Base-by-base conservation (phyloP, 2,113 vertebrate species). In the Lepisosteus oculatus region DNA sequence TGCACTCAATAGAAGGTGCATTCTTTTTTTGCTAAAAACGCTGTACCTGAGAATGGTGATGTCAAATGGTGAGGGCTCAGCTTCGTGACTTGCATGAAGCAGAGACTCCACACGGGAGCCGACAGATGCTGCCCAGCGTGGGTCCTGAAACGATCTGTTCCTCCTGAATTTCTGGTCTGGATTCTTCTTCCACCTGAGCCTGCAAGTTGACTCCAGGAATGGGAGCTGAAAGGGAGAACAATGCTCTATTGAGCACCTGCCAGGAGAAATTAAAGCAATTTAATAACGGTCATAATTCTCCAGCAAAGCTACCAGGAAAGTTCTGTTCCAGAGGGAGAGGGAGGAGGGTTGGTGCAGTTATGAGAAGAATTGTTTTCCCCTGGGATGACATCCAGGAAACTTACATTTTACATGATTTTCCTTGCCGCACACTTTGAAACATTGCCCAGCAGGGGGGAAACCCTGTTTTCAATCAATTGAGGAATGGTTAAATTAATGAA, bases 261-360 rank as follows among this genome's bases (percentile, higher is more conserved):
- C 77, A 78, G 51, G 45, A 14, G 51, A 73, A 72, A 73, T 78
- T 78, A 76, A 55, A 77, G 42, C 68, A 55, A 73, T 67, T 74
- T 71, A 70, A 78, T 68, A 70, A 61, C 72, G 62, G 62, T 70
- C 69, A 75, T 67, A 72, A 67, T 78, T 75, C 70, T 70, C 67
- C 41, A 15, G 41, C 77, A 72, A 15, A 69, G 70, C 55, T 65
- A 70, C 43, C 65, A 74, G 56, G 43, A 47, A 72, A 74, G 67
- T n/a, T 51, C 51, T 13, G 17, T 41, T 29, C 65, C 56, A 72
- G 14, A 73, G 64, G 3, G 44, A 57, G 41, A 55, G 11, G 42
- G 65, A 57, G 44, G 54, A 69, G 7, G 61, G 57, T 54, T 6
- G 12, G 15, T 67, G 65, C 14, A n/a, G 42, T 44, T 44, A 43